These are phyloP conservation scores for Himalopsyche japonica DNA, from an alignment of 2,888 invertebrate species.

Conservation along the genomic window DNA sequence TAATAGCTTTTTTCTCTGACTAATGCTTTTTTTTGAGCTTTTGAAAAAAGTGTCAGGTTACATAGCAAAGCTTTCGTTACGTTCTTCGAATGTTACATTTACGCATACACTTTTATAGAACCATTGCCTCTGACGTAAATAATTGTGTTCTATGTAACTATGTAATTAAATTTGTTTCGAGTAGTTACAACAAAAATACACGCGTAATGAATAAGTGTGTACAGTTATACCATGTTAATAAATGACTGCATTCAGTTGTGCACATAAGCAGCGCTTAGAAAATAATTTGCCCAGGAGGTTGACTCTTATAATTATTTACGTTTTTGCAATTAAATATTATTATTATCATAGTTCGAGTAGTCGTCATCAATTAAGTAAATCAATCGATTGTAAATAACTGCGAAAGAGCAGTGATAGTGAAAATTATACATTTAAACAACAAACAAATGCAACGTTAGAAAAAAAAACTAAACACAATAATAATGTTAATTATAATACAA, in stretches of 20 bases:
- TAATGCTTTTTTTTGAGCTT: no score
- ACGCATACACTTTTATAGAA: constrained; percentile 12
- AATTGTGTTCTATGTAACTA: constrained; percentile 31
- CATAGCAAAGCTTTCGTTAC: background rate
- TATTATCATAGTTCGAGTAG: background rate
- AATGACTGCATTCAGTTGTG: background rate
- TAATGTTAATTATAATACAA: no score
- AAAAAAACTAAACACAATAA: background rate
- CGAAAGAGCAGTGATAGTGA: background rate
- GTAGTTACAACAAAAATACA: constrained; percentile 36
- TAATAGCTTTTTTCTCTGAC: no score
- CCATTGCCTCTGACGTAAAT: constrained; percentile 25
- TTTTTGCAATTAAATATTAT: background rate
- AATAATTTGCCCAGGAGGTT: background rate
- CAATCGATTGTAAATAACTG: background rate
- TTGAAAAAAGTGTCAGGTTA: background rate
- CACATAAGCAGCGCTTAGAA: background rate
- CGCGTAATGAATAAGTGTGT: constrained; percentile 9
- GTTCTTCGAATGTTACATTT: background rate
- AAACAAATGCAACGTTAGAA: background rate
- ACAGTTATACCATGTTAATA: background rate
- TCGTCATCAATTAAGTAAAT: background rate
- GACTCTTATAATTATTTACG: background rate
- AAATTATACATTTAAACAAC: background rate
- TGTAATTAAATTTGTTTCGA: constrained; percentile 37